Base-by-base conservation (phyloP, 2,888 invertebrate species). In the Morpho helenor region DNA sequence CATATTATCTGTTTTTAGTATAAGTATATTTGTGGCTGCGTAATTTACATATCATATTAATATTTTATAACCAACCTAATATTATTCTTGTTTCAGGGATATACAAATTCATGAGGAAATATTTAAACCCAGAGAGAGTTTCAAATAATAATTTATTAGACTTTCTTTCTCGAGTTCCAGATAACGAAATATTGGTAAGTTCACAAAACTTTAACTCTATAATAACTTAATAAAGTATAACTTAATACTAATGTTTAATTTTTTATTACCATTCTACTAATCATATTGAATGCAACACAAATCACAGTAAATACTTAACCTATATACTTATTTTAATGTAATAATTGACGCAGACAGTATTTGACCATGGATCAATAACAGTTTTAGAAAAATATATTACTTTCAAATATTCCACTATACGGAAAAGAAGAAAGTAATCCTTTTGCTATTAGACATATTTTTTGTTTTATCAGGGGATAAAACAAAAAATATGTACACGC, bases 101-200 rank as follows among this genome's bases (percentile, higher is more conserved):
- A 49, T 86, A 81, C 63, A 90, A 89, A 71, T 90, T 80, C 64
- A 71, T 69, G 43, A 80, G 89, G 65, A 89, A 87, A 68, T 79
- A 75, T 57, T 63, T 86, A 44, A 74, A 87, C 62, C 87, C 89
- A 53, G 70, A 75, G 10, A 77, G 87, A 70, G 70, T 73, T 51
- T 70, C 74, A 51, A 89, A 90, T 60, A 88, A 89, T 62, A 89
- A 88, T 68, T 62, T 90, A 60, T 67, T 87, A 52, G 88, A 90
- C 61, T 90, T 87, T 61, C 66, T 90, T 52, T 82, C 87, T 31
- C 78, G 85, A 63, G 70, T 89, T 67, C 89, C 89, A 2, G 87
- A 89, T 60, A 80, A 84, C 61, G 80, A 78, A 67, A 74, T 77
- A 68, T 73, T 85, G 83, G 89, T 90, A 80, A 77, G 57, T 63